Evolutionary conservation across 2,113 vertebrate species (phyloP), one percentile per base, ranked within the genome.

Genomic region (Rhipidura dahli): DNA sequence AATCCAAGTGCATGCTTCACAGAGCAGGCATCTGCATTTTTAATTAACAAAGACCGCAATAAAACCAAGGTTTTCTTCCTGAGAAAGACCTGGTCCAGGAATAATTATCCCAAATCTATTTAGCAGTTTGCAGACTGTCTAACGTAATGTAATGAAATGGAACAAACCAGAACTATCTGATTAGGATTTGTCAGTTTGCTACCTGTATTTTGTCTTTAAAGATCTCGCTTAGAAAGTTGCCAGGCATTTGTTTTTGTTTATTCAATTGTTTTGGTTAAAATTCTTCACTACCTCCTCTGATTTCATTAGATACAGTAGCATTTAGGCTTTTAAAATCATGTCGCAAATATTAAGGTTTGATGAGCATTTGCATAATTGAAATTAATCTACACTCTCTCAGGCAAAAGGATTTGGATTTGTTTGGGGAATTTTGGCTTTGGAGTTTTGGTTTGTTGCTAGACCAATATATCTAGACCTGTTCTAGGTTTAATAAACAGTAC

Each of bases 41-140:
- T 94, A 90, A 91, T 92, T 87, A 94, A 90, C 54, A 65, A 56
- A 66, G 50, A 73, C 69, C 42, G 24, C 65, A 90, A 86, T 59
- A 92, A 94, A 94, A 75, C 64, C 83, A 91, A 76, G 53, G 28
- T 69, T 90, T 84, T 90, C 93, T 92, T 91, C 86, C 89, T 92
- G 89, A 82, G 69, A 96, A 93, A 75, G 68, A 91, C 37, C 65
- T 94, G 28, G 33, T 72, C 57, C 85, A 87, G 88, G 50, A 83
- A 82, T 83, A 91, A 94, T 83, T 94, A 73, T 68, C 33, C 56
- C 40, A 92, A 95, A 95, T 97, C 87, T 96, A 88, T 91, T 92
- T 87, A 96, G 76, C 78, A 94, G 88, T 47, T 86, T 61, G 84
- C 93, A 86, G 73, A 79, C 39, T 73, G 35, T 60, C 45, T 94